phyloP scores from a whole-genome alignment of 2,888 invertebrate genomes.

The Ptycholaimellus sp. region DNA sequence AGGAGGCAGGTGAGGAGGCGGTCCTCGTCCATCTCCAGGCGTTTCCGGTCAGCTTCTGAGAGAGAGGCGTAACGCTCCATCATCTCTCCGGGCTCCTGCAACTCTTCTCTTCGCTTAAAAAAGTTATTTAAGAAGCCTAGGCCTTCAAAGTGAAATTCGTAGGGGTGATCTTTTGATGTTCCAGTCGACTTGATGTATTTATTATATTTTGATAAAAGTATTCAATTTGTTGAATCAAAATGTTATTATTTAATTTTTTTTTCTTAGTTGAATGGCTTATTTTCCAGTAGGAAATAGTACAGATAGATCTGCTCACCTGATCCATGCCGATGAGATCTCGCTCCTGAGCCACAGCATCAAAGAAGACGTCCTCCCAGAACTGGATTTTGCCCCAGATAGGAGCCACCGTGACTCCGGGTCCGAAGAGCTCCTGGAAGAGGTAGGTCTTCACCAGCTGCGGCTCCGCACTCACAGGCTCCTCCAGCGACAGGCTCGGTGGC shows the following conservation, averaged over 20 bases:
- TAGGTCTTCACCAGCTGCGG: no score
- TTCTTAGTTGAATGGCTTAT: no score
- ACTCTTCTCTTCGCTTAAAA: no score
- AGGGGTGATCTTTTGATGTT: no score
- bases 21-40: conserved; percentile 92
- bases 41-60: conserved; percentile 38
- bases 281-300: no score
- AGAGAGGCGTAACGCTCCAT: conserved; percentile 21
- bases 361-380: conserved; percentile 96
- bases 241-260: conserved; percentile 6
- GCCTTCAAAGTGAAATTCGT: no score
- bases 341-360: conserved; percentile 89
- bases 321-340: conserved; percentile 98
- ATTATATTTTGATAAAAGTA: neutral
- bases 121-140: no score
- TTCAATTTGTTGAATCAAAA: neutral
- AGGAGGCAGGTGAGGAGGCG: conserved; percentile 72
- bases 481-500: no score
- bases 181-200: no score
- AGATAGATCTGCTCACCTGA: conserved; percentile 88
- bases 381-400: conserved; percentile 98
- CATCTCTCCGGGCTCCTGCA: conserved; percentile 23
- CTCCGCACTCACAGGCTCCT: no score
- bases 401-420: no score
- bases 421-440: no score